Evolutionary conservation across 2,113 vertebrate genomes (phyloP).

Genomic region (Crotalus tigris): DNA sequence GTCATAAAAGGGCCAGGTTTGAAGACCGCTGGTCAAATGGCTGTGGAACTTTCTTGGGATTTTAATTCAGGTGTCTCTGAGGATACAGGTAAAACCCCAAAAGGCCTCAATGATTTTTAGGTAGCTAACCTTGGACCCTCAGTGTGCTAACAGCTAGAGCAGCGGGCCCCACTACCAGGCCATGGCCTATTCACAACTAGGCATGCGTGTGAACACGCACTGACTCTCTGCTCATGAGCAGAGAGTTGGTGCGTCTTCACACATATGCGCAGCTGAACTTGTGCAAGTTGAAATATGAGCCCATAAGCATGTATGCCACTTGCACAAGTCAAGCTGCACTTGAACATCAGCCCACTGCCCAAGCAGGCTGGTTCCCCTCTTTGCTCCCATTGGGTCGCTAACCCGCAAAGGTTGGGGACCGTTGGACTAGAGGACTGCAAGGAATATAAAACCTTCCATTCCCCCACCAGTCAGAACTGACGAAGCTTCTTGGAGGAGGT

Average conservation of each 20-base stretch:
- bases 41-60: not conserved
- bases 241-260: too few relatives aligned
- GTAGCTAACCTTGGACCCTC: not conserved
- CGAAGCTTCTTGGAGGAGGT: not conserved
- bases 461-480: not conserved
- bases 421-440: not conserved
- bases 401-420: not conserved
- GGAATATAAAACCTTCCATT: not conserved
- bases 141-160: not conserved
- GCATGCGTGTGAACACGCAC: too few relatives aligned
- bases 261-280: not conserved
- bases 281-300: not conserved
- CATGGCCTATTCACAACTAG: not conserved
- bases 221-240: not conserved
- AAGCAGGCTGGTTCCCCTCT: not conserved
- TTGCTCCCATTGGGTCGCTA: too few relatives aligned
- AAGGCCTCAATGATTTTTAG: not conserved
- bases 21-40: not conserved
- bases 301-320: too few relatives aligned
- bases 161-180: not conserved
- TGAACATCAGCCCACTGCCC: not conserved
- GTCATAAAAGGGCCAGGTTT: too few relatives aligned
- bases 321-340: not conserved
- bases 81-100: not conserved
- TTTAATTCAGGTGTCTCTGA: not conserved